A percentile compares a stretch with the other conserved stretches of the same genome.
phyloP scores from a whole-genome alignment of 2,888 invertebrate genomes.

The Pediacus dermestoides region DNA sequence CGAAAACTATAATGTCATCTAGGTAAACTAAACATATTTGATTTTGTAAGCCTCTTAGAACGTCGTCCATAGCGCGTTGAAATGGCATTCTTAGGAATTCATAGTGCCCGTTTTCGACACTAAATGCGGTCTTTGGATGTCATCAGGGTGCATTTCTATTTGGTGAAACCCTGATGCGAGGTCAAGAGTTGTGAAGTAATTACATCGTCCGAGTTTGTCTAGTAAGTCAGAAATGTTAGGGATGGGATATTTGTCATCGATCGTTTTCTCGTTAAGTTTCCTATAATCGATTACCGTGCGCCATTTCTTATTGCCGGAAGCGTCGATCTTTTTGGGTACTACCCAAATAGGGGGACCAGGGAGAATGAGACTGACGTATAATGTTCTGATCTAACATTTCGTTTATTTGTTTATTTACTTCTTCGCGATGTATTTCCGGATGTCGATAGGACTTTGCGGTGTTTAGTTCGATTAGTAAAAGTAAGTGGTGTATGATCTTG shows the following conservation, averaged over 20 bases:
- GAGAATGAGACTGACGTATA: conserved; percentile 19
- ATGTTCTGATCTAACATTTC: conserved; percentile 23
- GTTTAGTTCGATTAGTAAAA: conserved; percentile 32
- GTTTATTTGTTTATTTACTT: conserved; percentile 26
- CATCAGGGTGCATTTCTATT: conserved; percentile 21
- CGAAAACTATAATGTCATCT: conserved; percentile 32
- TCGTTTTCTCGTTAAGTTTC: conserved; percentile 27
- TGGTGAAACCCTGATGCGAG: conserved; percentile 28
- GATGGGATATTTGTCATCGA: conserved; percentile 22
- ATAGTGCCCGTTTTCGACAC: conserved; percentile 23
- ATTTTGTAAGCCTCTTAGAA: conserved; percentile 18
- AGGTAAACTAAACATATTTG: conserved; percentile 28
- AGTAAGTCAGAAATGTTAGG: conserved; percentile 30
- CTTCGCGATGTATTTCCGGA: conserved; percentile 26
- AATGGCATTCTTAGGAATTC: conserved; percentile 28
- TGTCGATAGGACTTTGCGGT: conserved; percentile 27
- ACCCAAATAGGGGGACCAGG: conserved; percentile 27
- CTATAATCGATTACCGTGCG: conserved; percentile 26
- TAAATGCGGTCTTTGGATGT: conserved; percentile 29
- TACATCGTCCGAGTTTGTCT: conserved; percentile 26
- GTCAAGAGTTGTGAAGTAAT: conserved; percentile 27
- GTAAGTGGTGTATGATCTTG: conserved; percentile 23
- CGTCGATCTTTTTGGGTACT: conserved; percentile 26
- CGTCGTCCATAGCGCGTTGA: conserved; percentile 26
- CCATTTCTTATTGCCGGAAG: conserved; percentile 25